Conservation (phyloP, 2,797 vertebrate species). For the Trematomus bernacchii region DNA sequence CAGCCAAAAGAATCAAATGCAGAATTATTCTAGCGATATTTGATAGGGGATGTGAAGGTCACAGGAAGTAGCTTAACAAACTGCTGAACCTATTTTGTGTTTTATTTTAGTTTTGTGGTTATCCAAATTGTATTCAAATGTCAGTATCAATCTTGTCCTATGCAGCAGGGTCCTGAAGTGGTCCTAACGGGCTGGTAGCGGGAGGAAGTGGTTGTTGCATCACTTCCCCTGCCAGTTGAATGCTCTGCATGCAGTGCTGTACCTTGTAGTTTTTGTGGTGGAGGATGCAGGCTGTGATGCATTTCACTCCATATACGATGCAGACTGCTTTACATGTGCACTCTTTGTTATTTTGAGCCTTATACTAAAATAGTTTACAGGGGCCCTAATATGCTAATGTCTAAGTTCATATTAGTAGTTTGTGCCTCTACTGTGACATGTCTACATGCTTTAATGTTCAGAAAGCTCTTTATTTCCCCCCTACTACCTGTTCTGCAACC, state of each 20-base stretch:
- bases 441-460: too few species aligned
- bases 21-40: constrained; percentile 13
- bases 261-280: neutral
- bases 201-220: constrained; percentile 64
- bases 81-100: neutral
- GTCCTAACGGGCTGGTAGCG: neutral
- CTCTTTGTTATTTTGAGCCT: too few species aligned
- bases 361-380: too few species aligned
- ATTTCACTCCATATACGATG: too few species aligned
- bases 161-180: accelerated
- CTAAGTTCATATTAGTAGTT: too few species aligned
- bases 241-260: neutral
- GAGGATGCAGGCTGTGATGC: neutral
- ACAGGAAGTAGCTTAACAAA: constrained; percentile 33
- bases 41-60: constrained; percentile 31
- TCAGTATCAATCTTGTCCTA: neutral
- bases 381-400: too few species aligned
- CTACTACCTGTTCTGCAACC: too few species aligned
- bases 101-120: neutral
- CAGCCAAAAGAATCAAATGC: constrained; percentile 50
- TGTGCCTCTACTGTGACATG: too few species aligned
- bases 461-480: too few species aligned
- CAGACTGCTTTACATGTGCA: too few species aligned
- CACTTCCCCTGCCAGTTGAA: constrained; percentile 37
- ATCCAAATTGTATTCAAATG: neutral